Conservation (phyloP, 2,888 invertebrate genomes). For the Acronicta leporina region DNA sequence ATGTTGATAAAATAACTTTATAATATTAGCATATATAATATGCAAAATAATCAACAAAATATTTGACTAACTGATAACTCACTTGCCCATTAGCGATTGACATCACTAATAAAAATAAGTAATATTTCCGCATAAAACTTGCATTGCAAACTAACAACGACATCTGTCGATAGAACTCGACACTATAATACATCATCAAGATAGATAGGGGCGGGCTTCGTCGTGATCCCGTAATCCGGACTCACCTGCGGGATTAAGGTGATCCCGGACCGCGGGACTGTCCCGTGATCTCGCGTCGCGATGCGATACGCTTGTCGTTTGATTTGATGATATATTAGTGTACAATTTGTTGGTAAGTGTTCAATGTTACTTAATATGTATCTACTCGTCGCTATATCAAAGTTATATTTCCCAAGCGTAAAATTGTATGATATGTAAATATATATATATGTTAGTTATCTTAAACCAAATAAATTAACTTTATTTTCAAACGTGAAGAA, state of each 20-base stretch:
- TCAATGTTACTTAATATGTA: not conserved
- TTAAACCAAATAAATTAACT: constrained; percentile 1
- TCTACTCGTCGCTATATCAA: too few relatives aligned
- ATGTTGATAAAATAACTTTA: too few relatives aligned
- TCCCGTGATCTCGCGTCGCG: constrained; percentile 58
- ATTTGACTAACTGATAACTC: too few relatives aligned
- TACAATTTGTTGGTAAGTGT: not conserved
- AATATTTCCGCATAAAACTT: constrained; percentile 20
- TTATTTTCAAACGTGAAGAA: constrained; percentile 22
- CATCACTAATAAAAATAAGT: too few relatives aligned
- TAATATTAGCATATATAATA: too few relatives aligned
- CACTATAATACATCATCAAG: constrained; percentile 79
- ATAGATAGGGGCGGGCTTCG: constrained; percentile 67
- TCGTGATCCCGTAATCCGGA: constrained; percentile 69
- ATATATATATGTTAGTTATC: not conserved
- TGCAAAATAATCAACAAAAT: too few relatives aligned
- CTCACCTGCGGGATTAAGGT: constrained; percentile 79
- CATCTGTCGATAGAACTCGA: constrained; percentile 75
- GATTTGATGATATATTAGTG: constrained; percentile 53
- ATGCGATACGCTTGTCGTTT: constrained; percentile 54
- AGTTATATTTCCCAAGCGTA: too few relatives aligned
- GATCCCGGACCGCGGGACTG: constrained; percentile 61
- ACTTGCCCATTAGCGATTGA: too few relatives aligned
- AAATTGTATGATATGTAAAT: too few relatives aligned
- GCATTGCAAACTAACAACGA: constrained; percentile 57